These are phyloP conservation scores for Hypsopygia costalis DNA, from an alignment of 2,888 invertebrate genomes.

Conservation along the genomic window DNA sequence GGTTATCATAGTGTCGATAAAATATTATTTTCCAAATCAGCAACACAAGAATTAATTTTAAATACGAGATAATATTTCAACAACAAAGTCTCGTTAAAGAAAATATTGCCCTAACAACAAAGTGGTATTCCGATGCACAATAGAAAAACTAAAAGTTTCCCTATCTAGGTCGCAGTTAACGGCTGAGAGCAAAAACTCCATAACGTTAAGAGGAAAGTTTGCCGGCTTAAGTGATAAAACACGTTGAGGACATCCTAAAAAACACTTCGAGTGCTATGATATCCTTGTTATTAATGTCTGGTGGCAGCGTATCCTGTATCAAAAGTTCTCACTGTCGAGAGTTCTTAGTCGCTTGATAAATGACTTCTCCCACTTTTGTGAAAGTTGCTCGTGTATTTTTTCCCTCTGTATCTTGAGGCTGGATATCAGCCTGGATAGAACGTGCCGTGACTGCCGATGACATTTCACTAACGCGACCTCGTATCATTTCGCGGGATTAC, in stretches of 20 bases:
- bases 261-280: constrained; percentile 64
- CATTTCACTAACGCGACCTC: constrained; percentile 41
- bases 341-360: constrained; percentile 78
- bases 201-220: constrained; percentile 54
- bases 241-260: constrained; percentile 60
- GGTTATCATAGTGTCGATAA: no score
- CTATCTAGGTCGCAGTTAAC: constrained; percentile 42
- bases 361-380: constrained; percentile 72
- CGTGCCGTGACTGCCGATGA: constrained; percentile 56
- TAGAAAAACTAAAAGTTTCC: constrained; percentile 28
- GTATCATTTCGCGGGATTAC: constrained; percentile 47
- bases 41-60: background rate
- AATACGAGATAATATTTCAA: constrained; percentile 9
- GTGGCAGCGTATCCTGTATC: constrained; percentile 71
- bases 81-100: constrained; percentile 20
- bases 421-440: constrained; percentile 47
- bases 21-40: no score
- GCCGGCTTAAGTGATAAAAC: constrained; percentile 70
- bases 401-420: constrained; percentile 43
- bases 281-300: constrained; percentile 78
- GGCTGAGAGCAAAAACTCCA: constrained; percentile 40
- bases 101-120: constrained; percentile 21
- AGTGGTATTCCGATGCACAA: constrained; percentile 23
- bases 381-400: constrained; percentile 62
- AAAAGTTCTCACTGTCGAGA: constrained; percentile 74